Evolutionary conservation across 1,140 invertebrate species (phyloP).

Genomic region (Pseudomyrmex gracilis): DNA sequence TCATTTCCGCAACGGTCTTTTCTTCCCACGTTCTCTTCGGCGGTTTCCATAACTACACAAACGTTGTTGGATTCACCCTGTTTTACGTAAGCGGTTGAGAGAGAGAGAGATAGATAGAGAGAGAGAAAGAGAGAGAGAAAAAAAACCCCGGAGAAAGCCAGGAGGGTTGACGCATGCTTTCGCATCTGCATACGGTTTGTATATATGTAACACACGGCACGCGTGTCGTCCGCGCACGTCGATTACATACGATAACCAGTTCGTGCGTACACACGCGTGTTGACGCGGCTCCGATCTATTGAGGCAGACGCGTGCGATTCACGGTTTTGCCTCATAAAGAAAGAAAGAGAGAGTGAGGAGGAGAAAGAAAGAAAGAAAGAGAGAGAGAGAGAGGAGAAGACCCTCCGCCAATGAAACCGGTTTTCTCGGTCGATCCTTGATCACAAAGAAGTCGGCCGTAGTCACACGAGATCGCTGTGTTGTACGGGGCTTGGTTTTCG

Average conservation of each 20-base stretch:
- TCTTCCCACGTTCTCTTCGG: too few species aligned
- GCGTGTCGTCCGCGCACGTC: conserved; percentile 33
- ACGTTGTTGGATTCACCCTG: neutral
- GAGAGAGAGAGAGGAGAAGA: neutral
- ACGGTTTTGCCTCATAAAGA: conserved; percentile 59
- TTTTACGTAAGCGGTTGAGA: neutral
- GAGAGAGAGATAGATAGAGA: too few species aligned
- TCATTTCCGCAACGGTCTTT: too few species aligned
- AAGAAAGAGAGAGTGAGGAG: too few species aligned
- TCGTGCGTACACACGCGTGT: conserved; percentile 22
- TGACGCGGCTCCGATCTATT: conserved; percentile 13
- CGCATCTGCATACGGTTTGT: conserved; percentile 32
- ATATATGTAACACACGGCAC: conserved; percentile 8
- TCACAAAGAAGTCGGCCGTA: conserved; percentile 75
- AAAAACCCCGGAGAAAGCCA: neutral
- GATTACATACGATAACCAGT: conserved; percentile 53
- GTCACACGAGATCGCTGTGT: conserved; percentile 55
- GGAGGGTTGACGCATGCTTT: neutral
- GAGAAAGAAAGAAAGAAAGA: neutral
- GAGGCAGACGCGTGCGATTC: conserved; percentile 60
- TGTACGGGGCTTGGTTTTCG: conserved; percentile 37
- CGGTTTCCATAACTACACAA: neutral
- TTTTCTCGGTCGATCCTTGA: conserved; percentile 64
- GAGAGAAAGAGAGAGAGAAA: neutral
- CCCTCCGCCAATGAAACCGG: conserved; percentile 73